These are phyloP conservation scores for Amphiprion percula DNA, from an alignment of 2,113 vertebrate species.

Conservation along the genomic window DNA sequence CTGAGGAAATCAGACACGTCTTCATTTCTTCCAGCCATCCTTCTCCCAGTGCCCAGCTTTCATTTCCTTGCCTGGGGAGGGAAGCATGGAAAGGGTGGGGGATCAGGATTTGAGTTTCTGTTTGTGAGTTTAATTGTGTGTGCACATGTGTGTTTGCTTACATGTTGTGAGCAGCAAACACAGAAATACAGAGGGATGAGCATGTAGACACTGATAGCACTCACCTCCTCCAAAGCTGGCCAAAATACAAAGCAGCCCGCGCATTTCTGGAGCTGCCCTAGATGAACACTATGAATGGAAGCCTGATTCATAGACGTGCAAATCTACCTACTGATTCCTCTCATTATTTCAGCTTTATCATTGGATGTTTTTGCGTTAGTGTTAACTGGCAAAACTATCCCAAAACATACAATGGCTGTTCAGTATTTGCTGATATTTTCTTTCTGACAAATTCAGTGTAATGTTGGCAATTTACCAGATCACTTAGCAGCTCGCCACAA, in stretches of 20 bases:
- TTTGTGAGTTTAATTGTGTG: constrained; percentile 60
- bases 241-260: constrained; percentile 62
- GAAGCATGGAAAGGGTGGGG: constrained; percentile 19
- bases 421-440: constrained; percentile 35
- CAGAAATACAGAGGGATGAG: constrained; percentile 53
- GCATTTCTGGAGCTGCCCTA: constrained; percentile 33
- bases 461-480: constrained; percentile 23
- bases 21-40: constrained; percentile 76
- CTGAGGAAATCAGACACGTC: constrained; percentile 78
- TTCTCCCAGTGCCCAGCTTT: constrained; percentile 64
- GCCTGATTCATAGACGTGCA: constrained; percentile 47
- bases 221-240: constrained; percentile 67
- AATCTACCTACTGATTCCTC: constrained; percentile 22
- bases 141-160: constrained; percentile 55
- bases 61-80: constrained; percentile 66
- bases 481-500: constrained; percentile 29
- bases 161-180: constrained; percentile 55
- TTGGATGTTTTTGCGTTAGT: constrained; percentile 6
- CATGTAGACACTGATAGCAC: constrained; percentile 56
- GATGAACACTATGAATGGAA: constrained; percentile 53
- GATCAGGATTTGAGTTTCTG: constrained; percentile 71
- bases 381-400: constrained; percentile 5
- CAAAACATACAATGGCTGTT: constrained; percentile 13
- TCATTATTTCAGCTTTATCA: constrained; percentile 27
- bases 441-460: constrained; percentile 38